Base-by-base conservation (phyloP, 2,113 vertebrate genomes). In the Periophthalmus modestus region DNA sequence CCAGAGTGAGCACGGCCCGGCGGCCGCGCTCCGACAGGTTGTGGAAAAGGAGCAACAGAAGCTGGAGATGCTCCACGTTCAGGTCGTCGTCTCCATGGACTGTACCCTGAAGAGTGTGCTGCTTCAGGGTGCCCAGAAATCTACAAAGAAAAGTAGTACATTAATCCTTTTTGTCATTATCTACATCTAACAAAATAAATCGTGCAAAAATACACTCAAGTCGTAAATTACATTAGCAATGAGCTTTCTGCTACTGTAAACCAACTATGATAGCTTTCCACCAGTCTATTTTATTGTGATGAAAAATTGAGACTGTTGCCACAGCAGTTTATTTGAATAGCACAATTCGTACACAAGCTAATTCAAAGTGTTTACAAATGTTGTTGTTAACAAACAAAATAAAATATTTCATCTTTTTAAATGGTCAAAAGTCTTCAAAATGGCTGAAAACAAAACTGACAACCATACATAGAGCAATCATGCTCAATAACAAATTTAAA, bases 21-120 rank as follows among this genome's bases (percentile, higher is more conserved):
- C 95, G 96, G 11, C 97, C 97, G 0, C 93, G 93, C 87, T 98
- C 97, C 0, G 96, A 96, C 88, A 99, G 92, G 77, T 95, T 97
- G 91, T 99, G 98, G 88, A 99, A 99, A 82, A 99, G 95, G 21
- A 99, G 96, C 33, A 99, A 91, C n/a, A 99, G 93, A 48, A 99
- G 94, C 86, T 99, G 98, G 47, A 99, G 94, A 81, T 99, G 98
- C 68, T 99, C 98, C 2, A 99, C 94, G 0, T 99, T 99, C 67
- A 99, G 91, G 72, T 99, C 98, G 67, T 99, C 98, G 0, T 99
- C 97, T 7, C 76, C 89, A 2, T 96, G 96, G 59, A 96, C 87
- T 50, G 93, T 80, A 0, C 96, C 96, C 78, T 97, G 98, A 71
- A 98, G 75, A 5, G 95, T 95, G 0, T 95, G 95, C 73, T 98